Conservation (phyloP, 2,113 vertebrate genomes). For the Echinops telfairi region DNA sequence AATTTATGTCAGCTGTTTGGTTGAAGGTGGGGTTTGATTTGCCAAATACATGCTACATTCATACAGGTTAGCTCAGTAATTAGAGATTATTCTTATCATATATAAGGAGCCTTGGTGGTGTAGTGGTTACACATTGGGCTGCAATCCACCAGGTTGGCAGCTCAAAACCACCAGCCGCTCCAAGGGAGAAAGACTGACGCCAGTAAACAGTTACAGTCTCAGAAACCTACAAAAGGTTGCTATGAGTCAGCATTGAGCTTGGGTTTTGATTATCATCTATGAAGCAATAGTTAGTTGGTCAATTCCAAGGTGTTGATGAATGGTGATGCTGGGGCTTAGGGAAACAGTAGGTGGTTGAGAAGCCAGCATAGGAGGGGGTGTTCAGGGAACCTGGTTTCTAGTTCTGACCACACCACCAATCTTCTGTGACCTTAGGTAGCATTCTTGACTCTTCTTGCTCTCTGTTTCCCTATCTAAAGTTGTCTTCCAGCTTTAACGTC, state of each 20-base stretch:
- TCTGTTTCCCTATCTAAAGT: neutral
- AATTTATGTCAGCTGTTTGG: neutral
- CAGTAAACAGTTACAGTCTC: no score
- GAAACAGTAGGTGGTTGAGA: no score
- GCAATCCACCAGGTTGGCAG: no score
- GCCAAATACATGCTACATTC: neutral
- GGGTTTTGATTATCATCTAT: no score
- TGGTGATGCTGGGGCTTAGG: neutral
- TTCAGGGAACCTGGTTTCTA: neutral
- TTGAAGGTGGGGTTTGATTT: neutral
- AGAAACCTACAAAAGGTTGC: no score
- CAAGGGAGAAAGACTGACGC: no score
- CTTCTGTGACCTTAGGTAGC: neutral
- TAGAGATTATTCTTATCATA: no score
- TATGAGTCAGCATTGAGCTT: no score
- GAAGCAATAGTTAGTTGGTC: neutral
- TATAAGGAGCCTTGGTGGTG: no score
- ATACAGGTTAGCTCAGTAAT: no score
- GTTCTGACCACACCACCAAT: neutral
- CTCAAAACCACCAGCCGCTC: no score
- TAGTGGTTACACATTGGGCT: no score
- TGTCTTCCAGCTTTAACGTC: slow-evolving; percentile 8
- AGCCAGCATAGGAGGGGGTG: neutral
- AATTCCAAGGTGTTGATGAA: neutral
- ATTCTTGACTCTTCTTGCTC: neutral